phyloP scores from a whole-genome alignment of 2,797 vertebrate species.

The Muscicapa striata region DNA sequence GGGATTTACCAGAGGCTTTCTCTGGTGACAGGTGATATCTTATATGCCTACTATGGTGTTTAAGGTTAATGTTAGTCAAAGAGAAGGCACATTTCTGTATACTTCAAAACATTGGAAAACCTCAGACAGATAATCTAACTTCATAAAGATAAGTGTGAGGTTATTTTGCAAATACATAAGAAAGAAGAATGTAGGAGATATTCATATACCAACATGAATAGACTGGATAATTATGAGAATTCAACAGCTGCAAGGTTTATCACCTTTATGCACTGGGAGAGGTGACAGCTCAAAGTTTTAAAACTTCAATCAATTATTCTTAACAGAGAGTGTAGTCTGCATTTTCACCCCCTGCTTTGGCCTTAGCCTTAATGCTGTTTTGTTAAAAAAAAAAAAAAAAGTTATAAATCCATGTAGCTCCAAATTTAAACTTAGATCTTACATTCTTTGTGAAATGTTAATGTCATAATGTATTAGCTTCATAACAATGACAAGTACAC shows the following conservation, averaged over 20 bases:
- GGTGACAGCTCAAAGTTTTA: background rate
- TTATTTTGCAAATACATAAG: background rate
- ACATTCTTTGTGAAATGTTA: slow-evolving; percentile 7
- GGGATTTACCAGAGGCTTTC: background rate
- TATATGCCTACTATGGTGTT: background rate
- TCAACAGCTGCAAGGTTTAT: background rate
- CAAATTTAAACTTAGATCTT: slow-evolving; percentile 22
- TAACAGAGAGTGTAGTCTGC: background rate
- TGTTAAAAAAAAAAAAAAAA: background rate
- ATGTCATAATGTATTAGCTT: slow-evolving; percentile 22
- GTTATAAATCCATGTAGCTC: background rate
- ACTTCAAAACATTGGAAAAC: background rate
- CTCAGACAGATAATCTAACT: background rate
- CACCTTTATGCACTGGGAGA: background rate
- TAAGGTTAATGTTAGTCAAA: background rate
- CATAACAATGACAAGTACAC: slow-evolving; percentile 32
- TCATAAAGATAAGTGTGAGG: background rate
- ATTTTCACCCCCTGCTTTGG: background rate
- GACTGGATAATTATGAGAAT: background rate
- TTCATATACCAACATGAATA: background rate
- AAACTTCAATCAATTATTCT: background rate
- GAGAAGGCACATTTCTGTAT: background rate
- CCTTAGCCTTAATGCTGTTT: background rate
- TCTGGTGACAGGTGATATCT: background rate
- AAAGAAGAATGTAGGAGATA: background rate